Conservation (phyloP, 2,888 invertebrate genomes). For the Xestia ashworthii region DNA sequence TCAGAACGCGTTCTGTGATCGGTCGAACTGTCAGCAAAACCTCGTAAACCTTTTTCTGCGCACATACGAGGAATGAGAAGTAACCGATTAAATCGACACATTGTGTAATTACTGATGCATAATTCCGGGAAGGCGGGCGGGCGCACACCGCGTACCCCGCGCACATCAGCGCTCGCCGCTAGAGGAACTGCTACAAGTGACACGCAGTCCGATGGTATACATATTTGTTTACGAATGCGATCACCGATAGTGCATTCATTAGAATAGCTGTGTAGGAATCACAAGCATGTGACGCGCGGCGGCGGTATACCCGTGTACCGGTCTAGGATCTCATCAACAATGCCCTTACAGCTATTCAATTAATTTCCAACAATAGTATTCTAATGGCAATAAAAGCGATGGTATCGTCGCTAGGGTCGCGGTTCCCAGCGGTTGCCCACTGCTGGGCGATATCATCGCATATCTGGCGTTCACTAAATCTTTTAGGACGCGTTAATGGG, state of each 20-base stretch:
- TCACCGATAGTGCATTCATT: slow-evolving; percentile 26
- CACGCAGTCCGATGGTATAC: not conserved
- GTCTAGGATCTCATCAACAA: slow-evolving; percentile 33
- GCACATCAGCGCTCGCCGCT: slow-evolving; percentile 1
- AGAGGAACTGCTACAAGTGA: not conserved
- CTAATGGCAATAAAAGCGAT: slow-evolving; percentile 56
- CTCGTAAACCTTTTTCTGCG: not conserved
- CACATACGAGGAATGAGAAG: not conserved
- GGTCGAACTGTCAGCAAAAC: not conserved
- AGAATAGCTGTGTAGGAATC: slow-evolving; percentile 29
- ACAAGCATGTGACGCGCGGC: not conserved
- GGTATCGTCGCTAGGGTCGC: slow-evolving; percentile 41
- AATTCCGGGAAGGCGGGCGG: not conserved
- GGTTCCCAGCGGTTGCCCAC: slow-evolving; percentile 50
- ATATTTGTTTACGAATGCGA: slow-evolving; percentile 26
- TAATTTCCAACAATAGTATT: slow-evolving; percentile 58
- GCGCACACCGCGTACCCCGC: no score
- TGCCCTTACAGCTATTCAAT: slow-evolving; percentile 47
- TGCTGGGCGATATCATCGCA: slow-evolving; percentile 54
- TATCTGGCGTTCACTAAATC: slow-evolving; percentile 54
- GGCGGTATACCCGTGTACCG: not conserved
- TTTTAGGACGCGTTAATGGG: slow-evolving; percentile 49
- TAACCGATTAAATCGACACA: not conserved
- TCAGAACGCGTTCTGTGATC: not conserved
- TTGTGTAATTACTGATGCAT: slow-evolving; percentile 6